Evolutionary conservation across 2,888 invertebrate species (phyloP), one percentile per base, ranked within the genome.

Genomic region (Autographa gamma): DNA sequence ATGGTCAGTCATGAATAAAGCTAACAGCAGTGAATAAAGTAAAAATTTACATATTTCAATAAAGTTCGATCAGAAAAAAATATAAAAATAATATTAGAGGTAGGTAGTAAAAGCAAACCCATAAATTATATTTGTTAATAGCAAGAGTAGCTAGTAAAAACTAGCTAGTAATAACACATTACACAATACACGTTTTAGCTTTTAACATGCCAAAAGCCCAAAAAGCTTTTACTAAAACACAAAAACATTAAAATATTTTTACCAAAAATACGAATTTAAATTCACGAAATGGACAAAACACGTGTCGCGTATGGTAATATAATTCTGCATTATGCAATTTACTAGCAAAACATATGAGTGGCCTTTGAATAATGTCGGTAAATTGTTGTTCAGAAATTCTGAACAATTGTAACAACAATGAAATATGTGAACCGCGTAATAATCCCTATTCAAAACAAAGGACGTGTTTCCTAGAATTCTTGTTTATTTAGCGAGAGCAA

Each of bases 201-300:
- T 43, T 43, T n/a, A n/a, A n/a, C 48, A 48, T n/a, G 2, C 48
- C n/a, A n/a, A 43, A 16, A 43, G 43, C 43, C 5, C 6, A 14
- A 43, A 43, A 43, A 43, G 48, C 48, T 48, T 48, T 38, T 11
- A 38, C 0, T 11, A 11, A 38, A 38, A 38, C 11, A 38, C 16
- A n/a, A 16, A 6, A 48, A 48, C n/a, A 48, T 48, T 48, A 48
- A 48, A 48, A 43, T 43, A 43, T 43, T 48, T 48, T n/a, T n/a
- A 48, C 48, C 5, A n/a, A 48, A 48, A 48, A n/a, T n/a, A 48
- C n/a, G 48, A 48, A 48, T 48, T 48, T n/a, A 48, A n/a, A 48
- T n/a, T 48, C n/a, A n/a, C n/a, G n/a, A 48, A 48, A 48, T 48
- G 48, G n/a, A 48, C 48, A 48, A 48, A 48, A n/a, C n/a, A 48